Evolutionary conservation across 2,888 invertebrate species (phyloP).

Genomic region (Leucoptera coffeella): DNA sequence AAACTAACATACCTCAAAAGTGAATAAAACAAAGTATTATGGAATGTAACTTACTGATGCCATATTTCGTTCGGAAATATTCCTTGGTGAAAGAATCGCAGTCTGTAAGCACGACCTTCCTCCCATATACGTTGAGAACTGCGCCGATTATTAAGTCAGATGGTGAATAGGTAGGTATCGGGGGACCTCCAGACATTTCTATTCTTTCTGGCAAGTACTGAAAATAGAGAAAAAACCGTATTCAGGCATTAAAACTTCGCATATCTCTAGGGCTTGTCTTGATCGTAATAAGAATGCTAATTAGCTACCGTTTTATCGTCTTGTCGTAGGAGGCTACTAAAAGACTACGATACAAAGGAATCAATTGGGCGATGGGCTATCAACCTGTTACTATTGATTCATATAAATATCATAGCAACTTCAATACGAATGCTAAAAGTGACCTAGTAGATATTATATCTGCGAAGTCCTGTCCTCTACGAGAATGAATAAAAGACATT

Average conservation of each 20-base stretch:
- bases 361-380: too few species aligned
- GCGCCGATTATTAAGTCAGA: constrained; percentile 79
- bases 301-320: too few species aligned
- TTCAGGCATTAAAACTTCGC: too few species aligned
- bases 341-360: too few species aligned
- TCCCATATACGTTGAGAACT: constrained; percentile 73
- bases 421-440: too few species aligned
- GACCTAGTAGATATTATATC: too few species aligned
- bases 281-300: too few species aligned
- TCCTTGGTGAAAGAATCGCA: constrained; percentile 83
- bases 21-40: background rate
- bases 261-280: too few species aligned
- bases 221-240: too few species aligned
- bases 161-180: constrained; percentile 52
- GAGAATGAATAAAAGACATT: too few species aligned
- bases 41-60: constrained; percentile 48
- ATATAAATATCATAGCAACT: constrained; percentile 11
- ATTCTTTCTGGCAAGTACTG: constrained; percentile 31
- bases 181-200: constrained; percentile 35
- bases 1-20: background rate
- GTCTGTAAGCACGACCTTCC: constrained; percentile 72
- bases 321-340: too few species aligned
- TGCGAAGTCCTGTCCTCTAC: too few species aligned
- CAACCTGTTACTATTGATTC: background rate
- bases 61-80: constrained; percentile 69